Evolutionary conservation across 1,140 invertebrate species (phyloP), one percentile per base, ranked within the genome.

Genomic region (Acromyrmex charruanus): DNA sequence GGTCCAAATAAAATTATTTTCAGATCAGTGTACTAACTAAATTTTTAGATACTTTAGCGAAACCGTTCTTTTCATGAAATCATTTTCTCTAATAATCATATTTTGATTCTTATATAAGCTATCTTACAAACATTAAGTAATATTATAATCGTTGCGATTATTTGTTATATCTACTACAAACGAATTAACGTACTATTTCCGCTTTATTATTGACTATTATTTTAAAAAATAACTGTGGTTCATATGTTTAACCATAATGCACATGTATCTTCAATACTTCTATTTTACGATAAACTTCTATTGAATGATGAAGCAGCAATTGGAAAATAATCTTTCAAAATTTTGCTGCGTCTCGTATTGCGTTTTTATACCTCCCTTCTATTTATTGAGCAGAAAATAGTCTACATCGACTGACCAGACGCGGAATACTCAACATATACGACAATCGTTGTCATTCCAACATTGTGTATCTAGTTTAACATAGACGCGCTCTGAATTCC

Each of bases 391-490:
- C 49, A 28, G 35, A 35, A 58, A 61, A 74, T 82, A 59, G 3
- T 44, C 18, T 31, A 28, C 18, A 10, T 16, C 72, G 53, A 59
- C 55, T 21, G 35, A 74, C 44, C 55, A 61, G 35, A 31, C 12
- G 14, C 21, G 39, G 66, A 49, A 69, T 7, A 44, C 51, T 5
- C n/a, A 44, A 35, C 18, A 51, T 39, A 35, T 49, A 39, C 55
- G 35, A 75, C 44, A 49, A 61, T 84, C 55, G 55, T 10, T 59
- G 35, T 72, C 44, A 51, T 65, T 25, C 25, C 25, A 84, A 84
- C 69, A 74, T 63, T 84, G 80, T 75, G 58, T 28, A 31, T 25
- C 28, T 10, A 63, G 55, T 74, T 84, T 84, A 63, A 84, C 25
- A 51, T 51, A 69, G 35, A 35, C 51, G 25, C 39, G 53, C 25